Base-by-base conservation (phyloP, 2,113 vertebrate genomes). In the Phaethon lepturus region DNA sequence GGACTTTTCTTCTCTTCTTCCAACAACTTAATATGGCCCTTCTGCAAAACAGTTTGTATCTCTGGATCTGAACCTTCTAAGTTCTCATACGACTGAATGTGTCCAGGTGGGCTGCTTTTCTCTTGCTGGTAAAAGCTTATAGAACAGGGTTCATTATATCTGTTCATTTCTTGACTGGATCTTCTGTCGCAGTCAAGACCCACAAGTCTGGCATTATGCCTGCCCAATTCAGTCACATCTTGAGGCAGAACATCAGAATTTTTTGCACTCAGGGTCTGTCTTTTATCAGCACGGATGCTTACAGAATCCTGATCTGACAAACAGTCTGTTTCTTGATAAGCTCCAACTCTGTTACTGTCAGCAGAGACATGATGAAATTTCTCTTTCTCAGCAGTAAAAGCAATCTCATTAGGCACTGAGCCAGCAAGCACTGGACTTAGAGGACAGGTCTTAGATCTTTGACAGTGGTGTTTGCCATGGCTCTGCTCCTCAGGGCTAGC, bases 221-320 rank as follows among this genome's bases (percentile, higher is more conserved):
- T 83, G 68, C 49, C 25, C 47, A n/a, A 71, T 47, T 62, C 96
- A 38, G 64, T 9, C 40, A 29, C 58, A n/a, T 17, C 42, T 17
- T 69, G 91, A 74, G 58, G 20, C 12, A 60, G 42, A 47, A 69
- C 11, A 40, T 64, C 59, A 24, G 49, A 17, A 23, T 33, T 62
- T 35, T 26, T 29, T 35, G 14, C 25, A 9, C 84, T 33, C 49
- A 18, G 25, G 66, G 14, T 75, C 33, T 73, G 69, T 29, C 40
- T 63, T 14, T 68, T 26, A 17, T 89, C 95, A 82, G 50, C 50
- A 49, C 2, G 73, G 63, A 17, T 55, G 68, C 40, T 49, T 75
- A 60, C 76, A 60, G 94, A 85, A 84, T 33, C 49, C 81, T 35
- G 68, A 82, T 44, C 80, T 91, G 96, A 93, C 85, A 78, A 62